Base-by-base conservation (phyloP, 1,140 invertebrate genomes). In the Heliconius hewitsoni region DNA sequence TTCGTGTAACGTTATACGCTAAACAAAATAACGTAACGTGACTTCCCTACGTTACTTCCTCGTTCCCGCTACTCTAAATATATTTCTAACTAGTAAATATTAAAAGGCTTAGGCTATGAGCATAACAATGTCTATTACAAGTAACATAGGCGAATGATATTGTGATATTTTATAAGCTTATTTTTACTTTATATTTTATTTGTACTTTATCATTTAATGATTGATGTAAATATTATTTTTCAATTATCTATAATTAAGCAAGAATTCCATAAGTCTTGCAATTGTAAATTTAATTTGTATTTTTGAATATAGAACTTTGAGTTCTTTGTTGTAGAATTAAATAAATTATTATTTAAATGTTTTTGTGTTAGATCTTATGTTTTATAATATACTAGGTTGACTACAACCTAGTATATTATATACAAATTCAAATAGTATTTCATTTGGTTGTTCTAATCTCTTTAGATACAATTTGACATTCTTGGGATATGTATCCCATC, bases 161-260 rank as follows among this genome's bases (percentile, higher is more conserved):
- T 77, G 74, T 80, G 79, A 80, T 80, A 80, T 73, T 76, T 73
- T 73, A 73, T 57, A 80, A 80, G 42, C 27, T 79, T 39, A 80
- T 80, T 76, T 72, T 18, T 71, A 71, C 72, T 77, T 1, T 23
- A 11, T 66, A 30, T 66, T 27, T 13, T 66, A 27, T 66, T 66
- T 66, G 9, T 66, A 57, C 55, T 57, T 57, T 30, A 30, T 66
- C 60, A 66, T 66, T 60, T 66, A 66, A 27, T 66, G 23, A 66
- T 66, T 66, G 23, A 66, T 66, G 60, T 66, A 66, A 66, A 66
- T 66, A 66, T 16, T 30, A 11, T 11, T 66, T 66, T 66, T 18
- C 30, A 27, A 23, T 66, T 60, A 60, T 27, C 19, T n/a, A 11
- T 23, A 11, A 23, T 60, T 66, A 30, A 8, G 30, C 23, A 66